phyloP scores from a whole-genome alignment of 2,113 vertebrate species.

The Cinclus cinclus region DNA sequence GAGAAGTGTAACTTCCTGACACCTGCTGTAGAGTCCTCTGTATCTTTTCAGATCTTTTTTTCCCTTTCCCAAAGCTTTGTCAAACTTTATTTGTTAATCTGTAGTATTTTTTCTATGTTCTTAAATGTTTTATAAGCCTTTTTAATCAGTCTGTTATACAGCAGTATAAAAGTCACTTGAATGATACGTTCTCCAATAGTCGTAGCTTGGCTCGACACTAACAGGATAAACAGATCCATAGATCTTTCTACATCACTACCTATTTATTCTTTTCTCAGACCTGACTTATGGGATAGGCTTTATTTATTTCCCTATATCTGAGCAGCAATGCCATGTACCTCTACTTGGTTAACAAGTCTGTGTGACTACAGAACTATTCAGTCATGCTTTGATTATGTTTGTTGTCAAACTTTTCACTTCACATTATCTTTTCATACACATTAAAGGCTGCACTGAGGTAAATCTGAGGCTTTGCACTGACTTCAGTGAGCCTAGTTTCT shows the following conservation, averaged over 20 bases:
- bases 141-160: constrained; percentile 14
- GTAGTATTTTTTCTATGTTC: not conserved
- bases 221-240: not conserved
- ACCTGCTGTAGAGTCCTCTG: not conserved
- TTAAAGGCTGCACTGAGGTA: not conserved
- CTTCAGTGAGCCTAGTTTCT: not conserved
- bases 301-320: not conserved
- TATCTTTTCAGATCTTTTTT: not conserved
- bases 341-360: not conserved
- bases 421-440: not conserved
- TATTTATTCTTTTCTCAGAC: constrained; percentile 4
- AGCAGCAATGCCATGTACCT: not conserved
- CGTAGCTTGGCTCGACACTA: not conserved
- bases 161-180: constrained; percentile 18
- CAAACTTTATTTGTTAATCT: not conserved
- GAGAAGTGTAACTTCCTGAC: not conserved
- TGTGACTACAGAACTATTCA: not conserved
- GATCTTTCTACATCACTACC: not conserved
- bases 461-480: not conserved
- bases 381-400: not conserved
- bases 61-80: not conserved
- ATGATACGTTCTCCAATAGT: not conserved
- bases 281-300: not conserved
- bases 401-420: not conserved
- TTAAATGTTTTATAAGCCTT: constrained; percentile 11